Percentiles rank a stretch among this genome's conserved stretches.
phyloP scores from a whole-genome alignment of 2,888 invertebrate genomes.

The Hydraecia micacea region DNA sequence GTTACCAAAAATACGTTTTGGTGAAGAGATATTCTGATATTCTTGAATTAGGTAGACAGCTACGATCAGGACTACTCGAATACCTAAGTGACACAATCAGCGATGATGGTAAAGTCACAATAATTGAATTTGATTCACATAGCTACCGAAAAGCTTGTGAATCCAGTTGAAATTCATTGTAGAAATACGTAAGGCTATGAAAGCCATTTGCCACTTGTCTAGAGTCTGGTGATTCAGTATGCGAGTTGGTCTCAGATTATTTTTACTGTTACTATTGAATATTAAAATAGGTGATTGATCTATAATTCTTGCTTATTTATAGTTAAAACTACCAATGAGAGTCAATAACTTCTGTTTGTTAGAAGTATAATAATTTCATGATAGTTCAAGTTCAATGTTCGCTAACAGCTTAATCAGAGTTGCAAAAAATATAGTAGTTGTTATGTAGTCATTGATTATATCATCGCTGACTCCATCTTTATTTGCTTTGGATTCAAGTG shows the following conservation, averaged over 20 bases:
- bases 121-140: not conserved
- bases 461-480: conserved; percentile 20
- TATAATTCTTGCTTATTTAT: not conserved
- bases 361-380: conserved; percentile 10
- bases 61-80: not conserved
- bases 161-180: not conserved
- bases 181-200: not conserved
- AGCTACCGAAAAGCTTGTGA: not conserved
- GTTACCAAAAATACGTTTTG: not conserved
- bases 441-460: conserved; percentile 18
- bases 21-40: too few species aligned
- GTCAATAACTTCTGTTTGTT: not conserved
- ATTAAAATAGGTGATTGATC: not conserved
- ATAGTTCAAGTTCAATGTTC: conserved; percentile 25
- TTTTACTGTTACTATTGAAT: not conserved
- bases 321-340: not conserved
- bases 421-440: not conserved
- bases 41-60: not conserved
- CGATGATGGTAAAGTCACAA: too few species aligned
- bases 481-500: conserved; percentile 15
- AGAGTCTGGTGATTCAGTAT: too few species aligned
- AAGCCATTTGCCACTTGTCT: not conserved
- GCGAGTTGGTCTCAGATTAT: not conserved
- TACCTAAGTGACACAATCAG: not conserved
- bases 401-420: not conserved